Evolutionary conservation across 2,888 invertebrate species (phyloP), one percentile per base, ranked within the genome.

Genomic region (Pycnomerus fuliginosus): DNA sequence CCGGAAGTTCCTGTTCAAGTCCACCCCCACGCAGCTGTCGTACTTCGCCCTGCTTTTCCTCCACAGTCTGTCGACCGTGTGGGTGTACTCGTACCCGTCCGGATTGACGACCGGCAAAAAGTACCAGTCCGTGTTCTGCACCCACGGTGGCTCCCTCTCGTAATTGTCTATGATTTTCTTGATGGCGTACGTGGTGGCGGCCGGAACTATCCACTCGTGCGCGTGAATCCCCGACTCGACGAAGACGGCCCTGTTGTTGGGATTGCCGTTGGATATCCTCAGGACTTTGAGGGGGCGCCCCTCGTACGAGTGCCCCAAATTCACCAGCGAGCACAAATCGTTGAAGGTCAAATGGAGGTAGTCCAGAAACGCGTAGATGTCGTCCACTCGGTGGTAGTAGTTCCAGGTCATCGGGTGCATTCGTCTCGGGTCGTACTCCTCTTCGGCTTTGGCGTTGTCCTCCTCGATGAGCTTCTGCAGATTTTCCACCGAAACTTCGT

Each of bases 31-130:
- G 58, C 90, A 90, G 24, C 73, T 71, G 10, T 81, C 83, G 0
- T 71, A 76, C 64, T 68, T 74, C 58, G 65, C 77, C 33, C 88
- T 75, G 61, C 88, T 89, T 62, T 90, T 89, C 34, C 89, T 76
- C 93, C 93, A 94, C 66, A 92, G 75, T 31, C 93, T 78, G 66
- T 91, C 89, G 8, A 76, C 77, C 1, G 80, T 83, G 69, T 90
- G 90, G 0, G 90, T 84, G 69, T 88, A 90, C 61, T 87, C 90
- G 66, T 95, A 95, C 1, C 94, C 91, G 66, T 94, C 89, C 4
- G 90, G 90, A 70, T 90, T 90, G 42, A 84, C 70, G 11, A 89
- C 80, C 5, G 89, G 86, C 5, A 87, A 74, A 37, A 90, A 75
- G 63, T 85, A 86, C 81, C 91, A 93, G 65, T 93, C 90, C 38